Conservation (phyloP, 2,888 invertebrate genomes). For the Andrena camellia region DNA sequence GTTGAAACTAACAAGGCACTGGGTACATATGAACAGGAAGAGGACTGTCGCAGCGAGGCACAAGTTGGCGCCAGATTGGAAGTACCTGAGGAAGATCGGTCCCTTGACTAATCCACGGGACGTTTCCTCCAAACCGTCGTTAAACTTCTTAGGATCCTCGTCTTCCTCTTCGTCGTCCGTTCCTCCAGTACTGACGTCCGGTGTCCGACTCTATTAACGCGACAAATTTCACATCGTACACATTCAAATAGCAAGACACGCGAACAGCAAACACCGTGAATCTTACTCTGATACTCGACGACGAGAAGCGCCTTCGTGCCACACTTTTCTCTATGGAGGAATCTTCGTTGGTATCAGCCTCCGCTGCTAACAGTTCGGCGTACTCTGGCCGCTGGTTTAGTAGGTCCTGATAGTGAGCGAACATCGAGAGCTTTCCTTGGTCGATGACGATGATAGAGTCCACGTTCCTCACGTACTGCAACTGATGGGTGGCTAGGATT, state of each 20-base stretch:
- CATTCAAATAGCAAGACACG: too few relatives aligned
- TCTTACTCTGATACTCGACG: conserved; percentile 80
- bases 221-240: neutral
- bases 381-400: conserved; percentile 79
- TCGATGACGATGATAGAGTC: conserved; percentile 80
- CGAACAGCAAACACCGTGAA: neutral
- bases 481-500: conserved; percentile 92
- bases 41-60: conserved; percentile 84
- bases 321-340: conserved; percentile 68
- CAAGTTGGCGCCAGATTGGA: conserved; percentile 86
- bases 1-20: conserved; percentile 87
- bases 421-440: conserved; percentile 77
- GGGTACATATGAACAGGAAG: conserved; percentile 86
- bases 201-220: conserved; percentile 79
- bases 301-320: conserved; percentile 79
- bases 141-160: conserved; percentile 74
- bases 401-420: conserved; percentile 78
- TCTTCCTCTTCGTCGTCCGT: conserved; percentile 79
- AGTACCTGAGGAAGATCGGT: conserved; percentile 85
- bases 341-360: conserved; percentile 75
- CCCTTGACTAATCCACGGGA: conserved; percentile 85
- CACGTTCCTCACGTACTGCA: conserved; percentile 88
- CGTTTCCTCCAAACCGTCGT: conserved; percentile 83
- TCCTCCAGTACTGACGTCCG: conserved; percentile 76
- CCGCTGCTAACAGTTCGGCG: conserved; percentile 73